phyloP scores from a whole-genome alignment of 2,113 vertebrate species.

The Mormyrus iriodes region DNA sequence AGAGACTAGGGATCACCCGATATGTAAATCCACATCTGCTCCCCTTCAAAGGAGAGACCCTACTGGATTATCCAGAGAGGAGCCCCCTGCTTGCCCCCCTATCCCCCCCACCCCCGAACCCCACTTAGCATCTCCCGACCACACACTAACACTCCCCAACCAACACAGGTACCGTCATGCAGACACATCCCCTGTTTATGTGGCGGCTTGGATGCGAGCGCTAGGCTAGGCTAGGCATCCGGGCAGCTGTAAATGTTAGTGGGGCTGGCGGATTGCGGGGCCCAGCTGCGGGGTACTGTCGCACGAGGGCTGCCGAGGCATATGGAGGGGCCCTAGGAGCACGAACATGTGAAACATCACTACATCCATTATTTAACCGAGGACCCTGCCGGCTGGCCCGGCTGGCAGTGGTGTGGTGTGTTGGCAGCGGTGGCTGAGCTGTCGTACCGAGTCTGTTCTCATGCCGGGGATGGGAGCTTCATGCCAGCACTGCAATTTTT shows the following conservation, averaged over 20 bases:
- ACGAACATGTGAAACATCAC: constrained; percentile 41
- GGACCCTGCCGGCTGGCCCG: not conserved
- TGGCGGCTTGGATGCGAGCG: constrained; percentile 32
- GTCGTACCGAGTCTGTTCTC: not conserved
- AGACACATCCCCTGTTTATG: constrained; percentile 19
- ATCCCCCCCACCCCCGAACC: constrained; percentile 42
- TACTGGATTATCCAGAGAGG: constrained; percentile 74
- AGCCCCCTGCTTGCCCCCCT: constrained; percentile 38
- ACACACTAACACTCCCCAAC: constrained; percentile 14
- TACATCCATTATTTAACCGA: constrained; percentile 16
- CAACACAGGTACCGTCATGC: not conserved
- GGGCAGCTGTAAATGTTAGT: not conserved
- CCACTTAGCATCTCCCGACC: constrained; percentile 26
- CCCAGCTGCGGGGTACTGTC: constrained; percentile 48
- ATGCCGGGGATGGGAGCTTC: not conserved
- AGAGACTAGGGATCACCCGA: constrained; percentile 75
- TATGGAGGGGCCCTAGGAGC: constrained; percentile 53
- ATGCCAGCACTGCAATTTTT: not conserved
- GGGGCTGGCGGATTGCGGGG: constrained; percentile 27
- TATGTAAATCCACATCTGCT: constrained; percentile 92
- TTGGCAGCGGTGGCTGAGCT: not conserved
- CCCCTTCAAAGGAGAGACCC: constrained; percentile 73
- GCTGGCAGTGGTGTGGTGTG: not conserved
- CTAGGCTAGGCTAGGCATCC: not conserved
- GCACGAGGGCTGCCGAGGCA: constrained; percentile 48